phyloP scores from a whole-genome alignment of 2,113 vertebrate species.

The Prionailurus bengalensis region DNA sequence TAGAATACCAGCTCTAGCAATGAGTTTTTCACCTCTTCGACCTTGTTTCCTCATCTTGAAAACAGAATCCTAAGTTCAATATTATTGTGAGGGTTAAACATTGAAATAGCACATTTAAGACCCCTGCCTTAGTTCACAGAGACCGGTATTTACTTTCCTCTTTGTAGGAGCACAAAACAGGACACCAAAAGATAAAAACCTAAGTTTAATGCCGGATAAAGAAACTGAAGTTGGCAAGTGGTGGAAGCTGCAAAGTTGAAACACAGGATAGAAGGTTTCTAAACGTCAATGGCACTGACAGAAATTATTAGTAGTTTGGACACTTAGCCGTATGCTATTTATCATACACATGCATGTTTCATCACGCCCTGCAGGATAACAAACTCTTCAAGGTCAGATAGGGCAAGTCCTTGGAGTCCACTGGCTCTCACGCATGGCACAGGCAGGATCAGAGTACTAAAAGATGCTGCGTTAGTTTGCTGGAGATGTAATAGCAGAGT shows the following conservation, averaged over 20 bases:
- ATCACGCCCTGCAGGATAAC: neutral
- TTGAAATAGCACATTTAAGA: neutral
- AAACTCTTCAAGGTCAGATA: neutral
- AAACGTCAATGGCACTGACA: neutral
- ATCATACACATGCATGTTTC: neutral
- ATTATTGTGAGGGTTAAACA: neutral
- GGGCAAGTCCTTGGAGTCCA: neutral
- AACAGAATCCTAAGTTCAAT: neutral
- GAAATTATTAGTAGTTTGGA: neutral
- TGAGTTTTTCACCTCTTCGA: neutral
- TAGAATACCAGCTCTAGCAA: neutral
- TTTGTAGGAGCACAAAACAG: neutral
- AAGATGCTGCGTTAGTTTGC: fast-evolving
- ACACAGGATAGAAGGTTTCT: neutral
- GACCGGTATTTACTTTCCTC: neutral
- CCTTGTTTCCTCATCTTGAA: neutral
- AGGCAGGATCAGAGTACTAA: neutral
- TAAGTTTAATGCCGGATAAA: neutral
- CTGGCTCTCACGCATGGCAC: neutral
- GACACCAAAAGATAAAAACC: neutral
- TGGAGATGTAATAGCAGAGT: neutral
- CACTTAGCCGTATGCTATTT: neutral
- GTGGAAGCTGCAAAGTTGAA: neutral
- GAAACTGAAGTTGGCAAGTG: neutral
- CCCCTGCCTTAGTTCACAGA: neutral